phyloP scores from a whole-genome alignment of 2,797 vertebrate species.

The Carcharodon carcharias region DNA sequence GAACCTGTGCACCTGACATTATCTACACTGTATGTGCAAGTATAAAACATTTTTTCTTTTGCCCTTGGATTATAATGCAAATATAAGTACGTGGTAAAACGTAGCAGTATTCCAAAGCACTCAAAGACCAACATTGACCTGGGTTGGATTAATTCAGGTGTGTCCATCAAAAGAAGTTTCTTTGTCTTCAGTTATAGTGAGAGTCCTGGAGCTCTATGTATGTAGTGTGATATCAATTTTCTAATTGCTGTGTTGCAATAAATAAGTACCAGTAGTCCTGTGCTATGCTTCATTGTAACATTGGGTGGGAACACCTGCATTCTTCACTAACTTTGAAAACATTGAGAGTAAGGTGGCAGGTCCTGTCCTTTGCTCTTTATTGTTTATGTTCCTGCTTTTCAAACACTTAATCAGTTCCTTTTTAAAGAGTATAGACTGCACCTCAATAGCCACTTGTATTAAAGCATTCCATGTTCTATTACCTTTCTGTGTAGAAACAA shows the following conservation, averaged over 20 bases:
- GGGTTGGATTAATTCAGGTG: background rate
- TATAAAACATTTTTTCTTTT: slow-evolving; percentile 34
- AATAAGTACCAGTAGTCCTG: background rate
- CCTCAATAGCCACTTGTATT: background rate
- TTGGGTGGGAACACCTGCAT: background rate
- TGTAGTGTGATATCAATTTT: background rate
- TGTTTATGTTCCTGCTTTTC: background rate
- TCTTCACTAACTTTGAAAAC: background rate
- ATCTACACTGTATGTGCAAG: slow-evolving; percentile 69
- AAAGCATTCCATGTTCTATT: background rate
- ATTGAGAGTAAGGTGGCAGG: background rate
- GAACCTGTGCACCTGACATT: slow-evolving; percentile 73
- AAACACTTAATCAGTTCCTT: background rate
- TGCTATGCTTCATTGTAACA: background rate
- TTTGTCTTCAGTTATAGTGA: background rate
- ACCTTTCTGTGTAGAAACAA: background rate
- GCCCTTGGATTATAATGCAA: background rate
- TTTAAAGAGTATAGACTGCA: background rate
- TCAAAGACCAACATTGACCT: background rate
- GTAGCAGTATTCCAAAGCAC: background rate
- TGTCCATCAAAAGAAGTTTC: background rate
- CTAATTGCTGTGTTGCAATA: background rate
- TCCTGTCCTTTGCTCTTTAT: background rate
- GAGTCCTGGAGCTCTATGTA: background rate
- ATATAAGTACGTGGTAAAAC: slow-evolving; percentile 29